Base-by-base conservation (phyloP, 2,113 vertebrate species). In the Pluvianellus socialis region DNA sequence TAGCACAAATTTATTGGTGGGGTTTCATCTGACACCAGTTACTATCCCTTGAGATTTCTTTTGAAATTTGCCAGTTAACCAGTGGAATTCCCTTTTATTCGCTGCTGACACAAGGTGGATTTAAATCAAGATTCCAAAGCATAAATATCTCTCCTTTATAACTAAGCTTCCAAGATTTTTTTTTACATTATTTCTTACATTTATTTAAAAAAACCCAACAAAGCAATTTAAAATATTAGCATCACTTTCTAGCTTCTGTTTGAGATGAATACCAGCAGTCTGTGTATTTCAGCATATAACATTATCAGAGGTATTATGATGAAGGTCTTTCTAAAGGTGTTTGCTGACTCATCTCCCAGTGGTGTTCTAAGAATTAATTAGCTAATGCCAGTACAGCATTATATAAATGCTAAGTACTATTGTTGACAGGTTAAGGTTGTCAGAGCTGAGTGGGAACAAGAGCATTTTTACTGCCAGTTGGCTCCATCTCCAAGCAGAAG, bases 331-430 rank as follows among this genome's bases (percentile, higher is more conserved):
- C 53, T 79, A 88, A 90, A 93, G 90, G 66, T 86, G 45, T 80
- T 90, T 62, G 73, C 49, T 95, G 81, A 94, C 58, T 95, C 71
- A 93, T 83, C 33, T 95, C 95, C 82, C 75, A 80, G 35, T 21
- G 27, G 50, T 73, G 53, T 24, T 92, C 45, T 86, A 94, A 82
- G 62, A 86, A 88, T 83, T 94, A 88, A 83, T 85, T 93, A 88
- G 67, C 53, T 95, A 92, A 80, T 79, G 56, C 56, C 74, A 79
- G 62, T 55, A 87, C 14, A 71, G 28, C 42, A 35, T 88, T 76
- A 90, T 56, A 90, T 59, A 90, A 90, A 96, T 86, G 66, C 18
- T 88, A 83, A 91, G 59, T 32, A 59, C 74, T 58, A 9, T 38
- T 93, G 67, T 66, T 94, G 91, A 94, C 82, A 94, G 58, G 65